These are phyloP conservation scores for Ageneiosus marmoratus DNA, from an alignment of 2,113 vertebrate species.

Conservation along the genomic window DNA sequence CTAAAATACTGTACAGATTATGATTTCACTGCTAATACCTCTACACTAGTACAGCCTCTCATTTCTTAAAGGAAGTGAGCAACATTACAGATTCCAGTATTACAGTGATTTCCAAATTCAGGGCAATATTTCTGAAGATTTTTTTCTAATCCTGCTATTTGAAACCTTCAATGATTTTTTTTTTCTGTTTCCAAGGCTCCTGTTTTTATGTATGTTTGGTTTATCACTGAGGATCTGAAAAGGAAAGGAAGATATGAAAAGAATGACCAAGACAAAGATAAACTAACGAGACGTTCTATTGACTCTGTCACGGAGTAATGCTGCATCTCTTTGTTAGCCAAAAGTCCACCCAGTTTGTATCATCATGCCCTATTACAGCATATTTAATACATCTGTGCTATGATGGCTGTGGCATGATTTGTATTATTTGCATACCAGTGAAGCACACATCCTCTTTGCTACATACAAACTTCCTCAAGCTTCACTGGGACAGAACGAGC, in stretches of 20 bases:
- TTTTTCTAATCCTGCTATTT: constrained; percentile 5
- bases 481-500: neutral
- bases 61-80: neutral
- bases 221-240: neutral
- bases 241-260: neutral
- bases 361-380: neutral
- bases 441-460: constrained; percentile 6
- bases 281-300: neutral
- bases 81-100: neutral
- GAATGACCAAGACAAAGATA: neutral
- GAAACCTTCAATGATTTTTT: too few relatives aligned
- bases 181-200: neutral
- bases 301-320: neutral
- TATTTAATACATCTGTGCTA: neutral
- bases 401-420: neutral
- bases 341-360: neutral
- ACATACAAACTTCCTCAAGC: neutral
- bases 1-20: neutral
- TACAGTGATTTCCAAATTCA: too few relatives aligned
- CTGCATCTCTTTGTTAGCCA: neutral
- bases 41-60: neutral
- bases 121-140: neutral
- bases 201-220: neutral
- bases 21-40: neutral
- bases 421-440: neutral